Base-by-base conservation (phyloP, 2,113 vertebrate genomes). In the Panthera uncia region DNA sequence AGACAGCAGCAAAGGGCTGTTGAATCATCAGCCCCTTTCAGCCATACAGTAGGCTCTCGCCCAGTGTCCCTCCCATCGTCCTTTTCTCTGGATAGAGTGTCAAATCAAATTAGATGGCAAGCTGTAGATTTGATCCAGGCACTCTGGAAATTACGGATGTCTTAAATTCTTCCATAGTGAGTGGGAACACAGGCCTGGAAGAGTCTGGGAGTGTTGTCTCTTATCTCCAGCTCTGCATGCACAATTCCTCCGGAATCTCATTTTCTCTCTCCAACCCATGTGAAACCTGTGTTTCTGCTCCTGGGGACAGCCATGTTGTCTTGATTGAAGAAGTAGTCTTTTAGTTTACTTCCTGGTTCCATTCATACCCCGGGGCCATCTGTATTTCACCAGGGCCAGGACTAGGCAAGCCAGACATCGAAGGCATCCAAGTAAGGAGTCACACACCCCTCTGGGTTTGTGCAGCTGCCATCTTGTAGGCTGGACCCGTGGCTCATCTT, bases 231-330 rank as follows among this genome's bases (percentile, higher is more conserved):
- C 4, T 27, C 4, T 48, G 25, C 33, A 45, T 3, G 21, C 63
- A 48, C 0, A 57, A 79, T 52, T 83, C 48, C 19, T 63, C 57
- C 36, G 82, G 63, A 52, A 50, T 87, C 38, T 71, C 23, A 21
- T 31, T 65, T 65, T 38, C 65, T 94, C 45, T 66, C 16, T 71
- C 31, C 83, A 29, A 10, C n/a, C 25, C 31, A 2, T 1, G 15
- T 25, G n/a, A n/a, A 8, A 13, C 25, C 48, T 50, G n/a, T 6
- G 29, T 27, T 27, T 55, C 16, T 4, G 0, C 31, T 41, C n/a
- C 8, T 21, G 8, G 18, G 21, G 38, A 0, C 13, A 33, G 55
- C 15, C 8, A 0, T 14, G 0, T 48, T 5, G 23, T 9, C 0
- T 38, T 31, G 29, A 4, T 41, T 2, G 21, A 31, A 36, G 57